These are phyloP conservation scores for Anthoscopus minutus DNA, from an alignment of 2,113 vertebrate genomes.

Conservation along the genomic window DNA sequence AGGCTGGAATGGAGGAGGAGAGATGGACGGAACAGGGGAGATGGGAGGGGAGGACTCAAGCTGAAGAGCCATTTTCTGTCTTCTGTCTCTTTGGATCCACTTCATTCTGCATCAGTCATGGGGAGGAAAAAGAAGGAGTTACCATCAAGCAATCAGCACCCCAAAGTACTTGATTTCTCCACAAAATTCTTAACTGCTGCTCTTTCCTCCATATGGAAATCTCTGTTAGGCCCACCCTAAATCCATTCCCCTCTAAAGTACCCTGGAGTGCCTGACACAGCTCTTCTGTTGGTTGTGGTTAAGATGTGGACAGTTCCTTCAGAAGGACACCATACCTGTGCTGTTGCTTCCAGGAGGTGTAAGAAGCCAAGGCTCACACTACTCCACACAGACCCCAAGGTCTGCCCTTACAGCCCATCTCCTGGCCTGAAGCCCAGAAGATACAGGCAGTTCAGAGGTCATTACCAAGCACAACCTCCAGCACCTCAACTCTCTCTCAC, in stretches of 20 bases:
- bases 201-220: neutral
- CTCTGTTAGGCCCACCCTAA: neutral
- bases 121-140: neutral
- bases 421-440: neutral
- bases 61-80: constrained; percentile 77
- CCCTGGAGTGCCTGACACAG: neutral
- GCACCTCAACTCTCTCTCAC: neutral
- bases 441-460: neutral
- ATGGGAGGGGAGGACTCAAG: constrained; percentile 57
- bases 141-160: neutral
- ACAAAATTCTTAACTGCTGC: neutral
- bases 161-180: neutral
- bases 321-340: neutral
- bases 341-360: neutral
- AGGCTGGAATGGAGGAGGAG: constrained; percentile 52
- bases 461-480: neutral
- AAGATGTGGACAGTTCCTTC: neutral
- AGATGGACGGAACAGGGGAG: constrained; percentile 39
- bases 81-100: constrained; percentile 80
- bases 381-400: neutral
- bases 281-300: rapidly evolving
- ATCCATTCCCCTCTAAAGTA: neutral
- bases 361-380: neutral
- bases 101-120: constrained; percentile 60
- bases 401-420: neutral